Evolutionary conservation across 37 sponge, comb jelly and placozoan genomes (phyloP).

Genomic region (Agelas oroides): DNA sequence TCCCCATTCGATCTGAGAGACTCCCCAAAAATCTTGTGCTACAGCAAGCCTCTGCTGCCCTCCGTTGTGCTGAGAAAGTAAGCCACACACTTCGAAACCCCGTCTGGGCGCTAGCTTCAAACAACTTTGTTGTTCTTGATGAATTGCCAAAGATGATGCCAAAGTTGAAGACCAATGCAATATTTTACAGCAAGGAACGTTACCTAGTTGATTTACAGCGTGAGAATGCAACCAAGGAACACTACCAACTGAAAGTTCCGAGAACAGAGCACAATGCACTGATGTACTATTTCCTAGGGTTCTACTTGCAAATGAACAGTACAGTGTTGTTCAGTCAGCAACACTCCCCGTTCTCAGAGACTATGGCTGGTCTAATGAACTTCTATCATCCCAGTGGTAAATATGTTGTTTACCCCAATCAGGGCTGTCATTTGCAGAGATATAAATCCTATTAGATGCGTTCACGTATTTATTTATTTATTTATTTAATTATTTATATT

Average conservation of each 20-base stretch:
- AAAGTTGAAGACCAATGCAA: neutral
- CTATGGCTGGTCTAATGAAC: slow-evolving; percentile 28
- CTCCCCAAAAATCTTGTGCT: neutral
- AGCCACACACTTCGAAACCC: neutral
- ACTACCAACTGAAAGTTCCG: slow-evolving; percentile 6
- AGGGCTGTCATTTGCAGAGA: slow-evolving; percentile 3
- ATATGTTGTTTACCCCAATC: slow-evolving; percentile 15
- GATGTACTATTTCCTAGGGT: slow-evolving; percentile 26
- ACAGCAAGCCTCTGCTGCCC: neutral
- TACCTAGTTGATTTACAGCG: slow-evolving; percentile 14
- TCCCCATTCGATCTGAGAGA: neutral
- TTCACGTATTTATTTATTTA: neutral
- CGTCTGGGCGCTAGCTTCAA: slow-evolving; percentile 22
- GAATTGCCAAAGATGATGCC: slow-evolving; percentile 7
- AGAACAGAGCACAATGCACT: slow-evolving; percentile 34
- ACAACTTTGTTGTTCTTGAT: slow-evolving; percentile 4
- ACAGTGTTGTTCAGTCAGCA: slow-evolving; percentile 1
- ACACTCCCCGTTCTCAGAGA: slow-evolving; percentile 32
- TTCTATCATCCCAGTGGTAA: slow-evolving; percentile 19
- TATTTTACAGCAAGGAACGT: slow-evolving; percentile 12
- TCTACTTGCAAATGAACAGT: slow-evolving; percentile 24
- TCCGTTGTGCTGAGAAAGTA: slow-evolving; percentile 15
- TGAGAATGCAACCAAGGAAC: neutral
- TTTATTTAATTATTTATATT: neutral
- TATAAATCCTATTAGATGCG: too few species aligned